A percentile compares a stretch with the other conserved stretches of the same genome.
Evolutionary conservation across 1,140 invertebrate genomes (phyloP).

Genomic region (Aphaenogaster rudis): DNA sequence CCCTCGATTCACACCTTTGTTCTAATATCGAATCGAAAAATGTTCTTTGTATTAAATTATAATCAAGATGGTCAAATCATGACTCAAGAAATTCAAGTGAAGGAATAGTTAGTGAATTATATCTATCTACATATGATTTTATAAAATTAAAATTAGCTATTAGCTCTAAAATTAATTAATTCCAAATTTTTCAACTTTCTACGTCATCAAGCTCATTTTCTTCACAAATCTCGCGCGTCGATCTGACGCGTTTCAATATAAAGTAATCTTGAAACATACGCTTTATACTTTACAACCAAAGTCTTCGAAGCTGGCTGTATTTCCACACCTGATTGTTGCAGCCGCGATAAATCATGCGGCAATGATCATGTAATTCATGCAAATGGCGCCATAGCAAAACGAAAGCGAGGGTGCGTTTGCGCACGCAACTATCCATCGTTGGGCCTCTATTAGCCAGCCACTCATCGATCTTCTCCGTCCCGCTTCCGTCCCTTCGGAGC

Average conservation of each 20-base stretch:
- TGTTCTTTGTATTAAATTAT: background rate
- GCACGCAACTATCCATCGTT: constrained; percentile 68
- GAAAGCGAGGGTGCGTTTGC: constrained; percentile 64
- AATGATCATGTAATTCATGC: constrained; percentile 67
- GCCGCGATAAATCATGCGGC: constrained; percentile 67
- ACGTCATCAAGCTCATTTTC: background rate
- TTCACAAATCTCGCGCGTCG: background rate
- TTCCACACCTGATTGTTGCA: constrained; percentile 38
- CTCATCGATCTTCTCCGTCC: constrained; percentile 68
- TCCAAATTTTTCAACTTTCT: background rate
- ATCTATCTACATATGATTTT: background rate
- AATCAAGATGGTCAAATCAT: background rate
- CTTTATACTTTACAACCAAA: background rate
- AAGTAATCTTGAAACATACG: background rate
- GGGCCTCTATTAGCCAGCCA: constrained; percentile 63
- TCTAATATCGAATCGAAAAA: background rate
- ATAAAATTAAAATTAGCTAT: background rate
- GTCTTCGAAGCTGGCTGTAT: background rate
- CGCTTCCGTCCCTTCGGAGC: constrained; percentile 58
- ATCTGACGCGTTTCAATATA: background rate
- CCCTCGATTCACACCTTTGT: too few relatives aligned
- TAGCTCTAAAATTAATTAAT: background rate
- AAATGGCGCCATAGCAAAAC: constrained; percentile 43
- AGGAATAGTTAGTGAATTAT: background rate
- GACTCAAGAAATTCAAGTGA: background rate